Evolutionary conservation across 2,888 invertebrate genomes (phyloP).

Genomic region (Trissolcus brochymenae): DNA sequence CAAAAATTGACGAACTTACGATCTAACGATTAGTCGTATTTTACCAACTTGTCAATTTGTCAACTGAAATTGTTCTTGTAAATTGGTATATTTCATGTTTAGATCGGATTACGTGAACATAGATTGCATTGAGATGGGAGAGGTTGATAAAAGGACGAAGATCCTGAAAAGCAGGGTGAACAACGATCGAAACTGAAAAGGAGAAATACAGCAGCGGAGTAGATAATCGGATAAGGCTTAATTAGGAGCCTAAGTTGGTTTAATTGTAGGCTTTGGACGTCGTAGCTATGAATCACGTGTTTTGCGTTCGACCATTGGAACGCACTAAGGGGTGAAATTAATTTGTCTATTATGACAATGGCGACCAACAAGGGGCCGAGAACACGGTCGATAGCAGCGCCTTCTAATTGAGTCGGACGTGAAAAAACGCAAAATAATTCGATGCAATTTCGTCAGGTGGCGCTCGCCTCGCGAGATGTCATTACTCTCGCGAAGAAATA

Average conservation of each 20-base stretch:
- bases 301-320: neutral
- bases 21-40: too few species aligned
- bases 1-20: too few species aligned
- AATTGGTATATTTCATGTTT: too few species aligned
- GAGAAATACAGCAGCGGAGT: slow-evolving; percentile 34
- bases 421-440: slow-evolving; percentile 1
- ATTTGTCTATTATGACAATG: slow-evolving; percentile 1
- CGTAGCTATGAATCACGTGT: slow-evolving; percentile 5
- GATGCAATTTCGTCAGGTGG: neutral
- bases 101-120: neutral
- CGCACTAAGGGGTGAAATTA: slow-evolving; percentile 5
- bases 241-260: slow-evolving; percentile 31
- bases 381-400: too few species aligned
- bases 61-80: too few species aligned
- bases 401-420: neutral
- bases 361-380: too few species aligned
- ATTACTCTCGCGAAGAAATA: slow-evolving; percentile 4
- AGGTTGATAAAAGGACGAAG: slow-evolving; percentile 1
- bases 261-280: slow-evolving; percentile 33
- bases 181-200: slow-evolving; percentile 28
- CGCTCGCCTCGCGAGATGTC: too few species aligned
- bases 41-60: too few species aligned
- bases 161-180: slow-evolving; percentile 24
- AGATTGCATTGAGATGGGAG: slow-evolving; percentile 23
- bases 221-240: slow-evolving; percentile 49